phyloP scores from a whole-genome alignment of 2,113 vertebrate genomes.

The Leptobrachium leishanense region DNA sequence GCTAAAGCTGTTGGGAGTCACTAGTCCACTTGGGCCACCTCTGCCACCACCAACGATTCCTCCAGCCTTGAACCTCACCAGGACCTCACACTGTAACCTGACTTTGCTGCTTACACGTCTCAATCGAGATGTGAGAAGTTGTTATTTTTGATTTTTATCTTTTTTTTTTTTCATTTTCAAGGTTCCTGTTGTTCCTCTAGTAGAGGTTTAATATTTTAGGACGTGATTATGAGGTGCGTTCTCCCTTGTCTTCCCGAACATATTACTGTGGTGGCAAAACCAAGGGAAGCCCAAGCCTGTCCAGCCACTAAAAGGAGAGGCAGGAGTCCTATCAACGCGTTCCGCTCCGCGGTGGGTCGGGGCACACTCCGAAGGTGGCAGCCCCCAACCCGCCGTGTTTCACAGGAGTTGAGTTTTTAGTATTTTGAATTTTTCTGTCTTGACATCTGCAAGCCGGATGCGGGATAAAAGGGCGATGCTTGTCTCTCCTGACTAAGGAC shows the following conservation, averaged over 20 bases:
- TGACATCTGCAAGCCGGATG: too few relatives aligned
- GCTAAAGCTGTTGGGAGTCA: slow-evolving; percentile 77
- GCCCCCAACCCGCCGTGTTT: background rate
- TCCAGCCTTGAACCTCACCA: background rate
- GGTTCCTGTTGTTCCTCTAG: background rate
- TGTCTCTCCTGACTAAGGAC: background rate
- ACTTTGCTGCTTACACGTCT: slow-evolving; percentile 15
- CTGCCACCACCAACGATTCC: background rate
- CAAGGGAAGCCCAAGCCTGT: background rate
- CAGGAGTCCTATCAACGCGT: background rate
- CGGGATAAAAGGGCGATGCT: background rate
- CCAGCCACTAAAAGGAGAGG: background rate
- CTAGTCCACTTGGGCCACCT: slow-evolving; percentile 63
- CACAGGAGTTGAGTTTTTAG: background rate
- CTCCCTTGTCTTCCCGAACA: background rate
- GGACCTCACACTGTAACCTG: slow-evolving; percentile 18
- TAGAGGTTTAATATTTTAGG: slow-evolving; percentile 1
- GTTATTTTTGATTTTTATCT: background rate
- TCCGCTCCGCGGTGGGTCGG: background rate
- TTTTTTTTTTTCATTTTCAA: too few relatives aligned
- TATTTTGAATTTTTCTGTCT: too few relatives aligned
- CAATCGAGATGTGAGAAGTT: background rate
- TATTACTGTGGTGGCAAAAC: background rate
- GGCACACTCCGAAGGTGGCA: background rate
- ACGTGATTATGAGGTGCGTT: background rate